Conservation (phyloP, 2,113 vertebrate species). For the Panthera tigris region DNA sequence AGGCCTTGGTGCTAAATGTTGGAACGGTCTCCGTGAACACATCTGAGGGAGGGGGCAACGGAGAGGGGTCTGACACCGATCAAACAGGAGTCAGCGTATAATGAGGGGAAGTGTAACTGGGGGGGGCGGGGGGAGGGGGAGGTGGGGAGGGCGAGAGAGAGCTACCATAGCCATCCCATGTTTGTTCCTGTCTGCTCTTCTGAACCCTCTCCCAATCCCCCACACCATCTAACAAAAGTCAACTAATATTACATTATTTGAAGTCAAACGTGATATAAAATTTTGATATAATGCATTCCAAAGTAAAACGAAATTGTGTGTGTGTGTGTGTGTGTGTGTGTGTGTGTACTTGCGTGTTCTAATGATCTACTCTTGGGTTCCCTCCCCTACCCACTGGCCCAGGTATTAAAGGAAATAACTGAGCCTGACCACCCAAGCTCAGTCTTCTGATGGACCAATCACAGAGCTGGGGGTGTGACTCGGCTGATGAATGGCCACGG, state of each 20-base stretch:
- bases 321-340: neutral
- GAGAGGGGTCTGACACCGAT: neutral
- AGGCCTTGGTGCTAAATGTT: slow-evolving; percentile 21
- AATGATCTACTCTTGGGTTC: neutral
- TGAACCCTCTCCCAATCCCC: neutral
- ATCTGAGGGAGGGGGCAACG: neutral
- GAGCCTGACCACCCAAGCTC: neutral
- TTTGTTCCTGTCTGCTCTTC: neutral
- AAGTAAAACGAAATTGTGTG: neutral
- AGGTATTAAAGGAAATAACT: slow-evolving; percentile 24
- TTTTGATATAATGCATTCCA: neutral
- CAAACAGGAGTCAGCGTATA: neutral
- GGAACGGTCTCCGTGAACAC: neutral
- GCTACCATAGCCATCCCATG: neutral
- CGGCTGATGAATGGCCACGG: neutral
- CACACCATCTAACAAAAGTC: neutral
- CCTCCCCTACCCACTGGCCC: neutral
- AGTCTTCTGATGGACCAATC: slow-evolving; percentile 5
- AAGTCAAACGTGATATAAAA: slow-evolving; percentile 32
- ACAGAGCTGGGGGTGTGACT: slow-evolving; percentile 4
- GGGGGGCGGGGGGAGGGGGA: no score
- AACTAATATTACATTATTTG: neutral
- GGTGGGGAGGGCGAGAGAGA: no score
- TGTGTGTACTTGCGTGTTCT: neutral
- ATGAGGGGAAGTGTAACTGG: neutral